Percentiles rank a stretch among this genome's conserved stretches.
Evolutionary conservation across 2,797 vertebrate species (phyloP).

Genomic region (Cossypha niveicapilla): DNA sequence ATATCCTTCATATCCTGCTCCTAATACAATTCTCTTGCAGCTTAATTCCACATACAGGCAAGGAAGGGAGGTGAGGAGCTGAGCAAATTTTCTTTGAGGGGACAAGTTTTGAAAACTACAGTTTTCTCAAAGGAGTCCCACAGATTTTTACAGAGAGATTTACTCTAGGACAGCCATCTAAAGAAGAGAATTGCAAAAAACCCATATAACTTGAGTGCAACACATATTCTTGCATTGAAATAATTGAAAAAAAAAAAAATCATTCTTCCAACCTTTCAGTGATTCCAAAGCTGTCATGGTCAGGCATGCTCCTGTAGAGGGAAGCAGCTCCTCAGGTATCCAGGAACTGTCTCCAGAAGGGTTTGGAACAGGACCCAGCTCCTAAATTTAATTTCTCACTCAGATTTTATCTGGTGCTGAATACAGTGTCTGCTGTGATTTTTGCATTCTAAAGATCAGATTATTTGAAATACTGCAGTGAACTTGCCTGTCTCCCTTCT

Average conservation of each 20-base stretch:
- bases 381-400: neutral
- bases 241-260: neutral
- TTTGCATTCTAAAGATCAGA: neutral
- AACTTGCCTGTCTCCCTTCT: neutral
- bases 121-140: neutral
- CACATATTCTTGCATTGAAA: neutral
- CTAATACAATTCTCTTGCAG: neutral
- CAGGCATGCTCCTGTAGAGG: constrained; percentile 37
- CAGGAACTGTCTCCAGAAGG: neutral
- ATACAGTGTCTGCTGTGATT: neutral
- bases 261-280: neutral
- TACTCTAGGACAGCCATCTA: neutral
- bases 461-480: neutral
- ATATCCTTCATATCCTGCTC: neutral
- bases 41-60: neutral
- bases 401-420: neutral
- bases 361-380: neutral
- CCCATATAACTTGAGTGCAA: neutral
- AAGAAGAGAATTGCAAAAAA: neutral
- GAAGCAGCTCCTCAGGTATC: constrained; percentile 50
- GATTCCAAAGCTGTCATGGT: neutral
- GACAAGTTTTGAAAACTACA: neutral
- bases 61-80: accelerated
- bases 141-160: neutral
- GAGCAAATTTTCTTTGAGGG: neutral